Percentiles rank a stretch among this genome's conserved stretches.
Evolutionary conservation across 2,113 vertebrate genomes (phyloP).

Genomic region (Excalfactoria chinensis): DNA sequence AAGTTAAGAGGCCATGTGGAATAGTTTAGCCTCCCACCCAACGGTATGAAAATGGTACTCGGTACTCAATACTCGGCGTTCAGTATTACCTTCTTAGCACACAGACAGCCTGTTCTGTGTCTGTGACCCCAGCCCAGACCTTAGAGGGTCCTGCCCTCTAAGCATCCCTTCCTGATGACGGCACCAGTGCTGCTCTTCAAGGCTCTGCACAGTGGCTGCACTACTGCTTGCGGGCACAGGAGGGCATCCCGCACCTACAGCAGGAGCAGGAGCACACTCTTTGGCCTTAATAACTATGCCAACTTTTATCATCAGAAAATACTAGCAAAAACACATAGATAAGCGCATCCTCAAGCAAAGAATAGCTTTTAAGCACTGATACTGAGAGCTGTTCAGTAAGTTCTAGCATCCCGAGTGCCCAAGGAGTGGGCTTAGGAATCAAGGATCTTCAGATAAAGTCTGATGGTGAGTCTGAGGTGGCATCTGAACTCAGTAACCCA

Average conservation of each 20-base stretch:
- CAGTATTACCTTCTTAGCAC: not conserved
- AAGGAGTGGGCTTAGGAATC: not conserved
- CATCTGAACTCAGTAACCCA: not conserved
- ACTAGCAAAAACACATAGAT: not conserved
- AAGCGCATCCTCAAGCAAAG: not conserved
- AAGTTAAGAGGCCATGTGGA: not conserved
- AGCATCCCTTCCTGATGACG: not conserved
- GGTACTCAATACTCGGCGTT: not conserved
- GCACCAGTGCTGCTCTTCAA: too few species aligned
- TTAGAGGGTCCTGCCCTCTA: not conserved
- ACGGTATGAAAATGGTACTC: not conserved
- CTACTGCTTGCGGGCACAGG: slow-evolving; percentile 43
- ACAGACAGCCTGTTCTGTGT: accelerated
- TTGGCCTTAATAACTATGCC: not conserved
- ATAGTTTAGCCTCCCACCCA: not conserved
- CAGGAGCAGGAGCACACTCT: not conserved
- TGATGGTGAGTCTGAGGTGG: not conserved
- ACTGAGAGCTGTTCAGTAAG: not conserved
- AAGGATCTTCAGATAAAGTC: not conserved
- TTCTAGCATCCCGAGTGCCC: not conserved
- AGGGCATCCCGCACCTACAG: slow-evolving; percentile 1
- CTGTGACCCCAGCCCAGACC: accelerated
- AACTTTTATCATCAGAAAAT: not conserved
- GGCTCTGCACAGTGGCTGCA: not conserved
- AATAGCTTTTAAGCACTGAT: not conserved